A percentile compares a stretch with the other conserved stretches of the same genome.
These are phyloP conservation scores for Apistogramma diplotaenia DNA, from an alignment of 2,113 vertebrate species.

Conservation along the genomic window DNA sequence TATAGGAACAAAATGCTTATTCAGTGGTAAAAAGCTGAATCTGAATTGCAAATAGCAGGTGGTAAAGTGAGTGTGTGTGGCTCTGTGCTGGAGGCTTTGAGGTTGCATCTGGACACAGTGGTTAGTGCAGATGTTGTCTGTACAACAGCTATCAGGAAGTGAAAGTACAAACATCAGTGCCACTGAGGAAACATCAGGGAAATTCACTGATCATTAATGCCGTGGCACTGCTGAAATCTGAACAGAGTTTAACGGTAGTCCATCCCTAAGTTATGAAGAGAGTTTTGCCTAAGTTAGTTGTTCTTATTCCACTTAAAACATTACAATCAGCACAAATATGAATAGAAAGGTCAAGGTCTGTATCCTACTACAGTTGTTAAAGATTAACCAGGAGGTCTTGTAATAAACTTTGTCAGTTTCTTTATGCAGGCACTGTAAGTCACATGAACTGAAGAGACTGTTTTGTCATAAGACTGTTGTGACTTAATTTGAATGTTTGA, in stretches of 20 bases:
- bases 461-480: no score
- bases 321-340: accelerated
- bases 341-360: background rate
- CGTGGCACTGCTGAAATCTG: background rate
- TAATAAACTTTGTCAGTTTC: background rate
- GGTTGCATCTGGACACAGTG: background rate
- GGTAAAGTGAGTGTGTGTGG: background rate
- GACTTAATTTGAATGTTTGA: background rate
- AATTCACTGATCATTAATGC: no score
- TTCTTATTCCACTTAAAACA: accelerated
- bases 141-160: background rate
- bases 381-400: background rate
- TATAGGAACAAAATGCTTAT: accelerated
- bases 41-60: background rate
- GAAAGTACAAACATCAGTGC: background rate
- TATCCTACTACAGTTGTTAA: background rate
- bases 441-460: background rate
- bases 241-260: accelerated
- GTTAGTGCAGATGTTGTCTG: background rate
- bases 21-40: accelerated
- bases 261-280: background rate
- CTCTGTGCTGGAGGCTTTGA: background rate
- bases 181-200: accelerated
- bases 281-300: accelerated
- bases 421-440: accelerated